Evolutionary conservation across 2,797 vertebrate genomes (phyloP), one percentile per base, ranked within the genome.

Genomic region (Etheostoma perlongum): DNA sequence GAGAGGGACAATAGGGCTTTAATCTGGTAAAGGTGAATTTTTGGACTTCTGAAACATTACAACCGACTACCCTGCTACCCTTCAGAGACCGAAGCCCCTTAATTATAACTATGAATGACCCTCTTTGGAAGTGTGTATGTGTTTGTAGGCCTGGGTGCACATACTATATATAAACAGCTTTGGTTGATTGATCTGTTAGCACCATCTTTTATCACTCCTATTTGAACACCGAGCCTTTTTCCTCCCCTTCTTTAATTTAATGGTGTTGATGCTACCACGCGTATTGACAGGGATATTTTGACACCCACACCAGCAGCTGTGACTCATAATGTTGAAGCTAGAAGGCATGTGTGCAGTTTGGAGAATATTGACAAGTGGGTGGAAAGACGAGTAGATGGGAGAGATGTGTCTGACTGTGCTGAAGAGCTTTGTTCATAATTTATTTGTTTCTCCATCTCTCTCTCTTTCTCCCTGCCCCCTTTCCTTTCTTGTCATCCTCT

Each of bases 351-450:
- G 2, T 71, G 58, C 15, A 54, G 58, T 76, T 66, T 72, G 68
- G 48, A 33, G 49, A 74, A 79, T 54, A 70, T 79, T 58, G 67
- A 47, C 36, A 51, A 78, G 81, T 84, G 79, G 82, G 79, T 68
- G 79, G 67, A 75, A 80, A 66, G 66, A 74, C 2, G 54, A 53
- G 80, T 66, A 19, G 63, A 78, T 60, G 78, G 78, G 64, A 40
- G 69, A 36, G 44, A 12, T 64, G 55, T 9, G 3, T 42, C 69
- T 59, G 49, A 61, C 54, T 75, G 46, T 21, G 61, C 67, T 12
- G 42, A 52, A 15, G 47, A 72, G 66, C 72, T 79, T 85, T 84
- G 57, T 81, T 76, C 67, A 79, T 75, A 59, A 90, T 85, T 76
- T 67, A 83, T 72, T 79, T 78, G 40, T 83, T 78, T 21, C 52